phyloP scores from a whole-genome alignment of 2,888 invertebrate genomes.

The Chloromyia formosa region DNA sequence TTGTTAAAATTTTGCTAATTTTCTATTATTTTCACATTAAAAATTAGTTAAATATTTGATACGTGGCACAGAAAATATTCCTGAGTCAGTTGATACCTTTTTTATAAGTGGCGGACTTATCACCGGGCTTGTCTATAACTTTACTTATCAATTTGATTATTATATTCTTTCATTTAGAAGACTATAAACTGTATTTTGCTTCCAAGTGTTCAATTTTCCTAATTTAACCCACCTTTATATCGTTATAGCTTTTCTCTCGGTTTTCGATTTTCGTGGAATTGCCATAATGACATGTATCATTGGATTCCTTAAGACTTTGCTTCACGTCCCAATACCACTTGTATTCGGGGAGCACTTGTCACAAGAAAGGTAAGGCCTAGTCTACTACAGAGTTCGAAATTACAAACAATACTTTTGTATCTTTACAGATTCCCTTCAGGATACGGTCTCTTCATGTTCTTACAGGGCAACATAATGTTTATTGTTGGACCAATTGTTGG shows the following conservation, averaged over 20 bases:
- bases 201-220: too few species aligned
- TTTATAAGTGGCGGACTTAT: too few species aligned
- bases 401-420: constrained; percentile 1
- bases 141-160: too few species aligned
- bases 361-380: constrained; percentile 65
- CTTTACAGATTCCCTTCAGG: constrained; percentile 72
- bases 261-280: constrained; percentile 67
- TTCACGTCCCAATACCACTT: constrained; percentile 76
- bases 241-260: constrained; percentile 68
- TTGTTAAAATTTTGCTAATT: too few species aligned
- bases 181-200: too few species aligned
- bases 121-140: too few species aligned
- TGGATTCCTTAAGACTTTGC: constrained; percentile 75
- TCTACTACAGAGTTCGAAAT: not conserved
- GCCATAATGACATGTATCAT: constrained; percentile 70
- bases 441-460: constrained; percentile 76
- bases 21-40: too few species aligned
- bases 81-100: too few species aligned
- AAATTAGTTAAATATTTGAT: too few species aligned
- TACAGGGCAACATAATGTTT: constrained; percentile 74
- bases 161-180: too few species aligned
- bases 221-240: too few species aligned
- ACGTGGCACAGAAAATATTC: too few species aligned
- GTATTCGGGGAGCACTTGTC: constrained; percentile 75
- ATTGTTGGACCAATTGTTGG: constrained; percentile 76